Percentiles rank a stretch among this genome's conserved stretches.
Evolutionary conservation across 2,113 vertebrate genomes (phyloP).

Genomic region (Tragulus kanchil): DNA sequence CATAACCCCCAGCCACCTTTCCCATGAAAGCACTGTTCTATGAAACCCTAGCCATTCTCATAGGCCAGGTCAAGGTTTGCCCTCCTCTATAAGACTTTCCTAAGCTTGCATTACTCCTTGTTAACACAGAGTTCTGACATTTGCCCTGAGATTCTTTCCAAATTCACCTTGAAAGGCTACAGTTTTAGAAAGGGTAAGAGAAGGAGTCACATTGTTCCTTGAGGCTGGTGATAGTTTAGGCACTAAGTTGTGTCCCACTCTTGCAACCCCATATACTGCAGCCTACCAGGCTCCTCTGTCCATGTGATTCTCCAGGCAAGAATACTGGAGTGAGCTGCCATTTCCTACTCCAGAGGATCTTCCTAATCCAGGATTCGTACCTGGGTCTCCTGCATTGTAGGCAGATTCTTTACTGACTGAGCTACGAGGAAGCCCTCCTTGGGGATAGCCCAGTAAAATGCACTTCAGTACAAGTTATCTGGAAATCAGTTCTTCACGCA

Average conservation of each 20-base stretch:
- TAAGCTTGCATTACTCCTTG: accelerated
- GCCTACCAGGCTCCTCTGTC: no score
- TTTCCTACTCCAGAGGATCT: no score
- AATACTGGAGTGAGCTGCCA: no score
- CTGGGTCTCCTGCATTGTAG: no score
- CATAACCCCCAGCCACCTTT: neutral
- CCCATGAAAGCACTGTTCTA: accelerated
- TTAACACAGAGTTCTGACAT: neutral
- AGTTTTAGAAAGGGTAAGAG: neutral
- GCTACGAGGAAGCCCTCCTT: neutral
- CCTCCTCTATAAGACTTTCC: neutral
- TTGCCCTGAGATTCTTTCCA: neutral
- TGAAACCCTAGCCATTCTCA: neutral
- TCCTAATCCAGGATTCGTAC: no score
- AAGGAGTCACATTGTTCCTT: neutral
- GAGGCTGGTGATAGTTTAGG: no score
- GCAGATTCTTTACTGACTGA: no score
- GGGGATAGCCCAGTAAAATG: neutral
- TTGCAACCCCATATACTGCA: no score
- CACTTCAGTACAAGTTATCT: neutral
- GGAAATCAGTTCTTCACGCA: neutral
- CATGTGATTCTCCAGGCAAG: no score
- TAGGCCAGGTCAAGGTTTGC: neutral
- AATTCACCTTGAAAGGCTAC: neutral
- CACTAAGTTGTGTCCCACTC: no score